These are phyloP conservation scores for Manis crassicaudata DNA, from an alignment of 2,797 vertebrate species.

Conservation along the genomic window DNA sequence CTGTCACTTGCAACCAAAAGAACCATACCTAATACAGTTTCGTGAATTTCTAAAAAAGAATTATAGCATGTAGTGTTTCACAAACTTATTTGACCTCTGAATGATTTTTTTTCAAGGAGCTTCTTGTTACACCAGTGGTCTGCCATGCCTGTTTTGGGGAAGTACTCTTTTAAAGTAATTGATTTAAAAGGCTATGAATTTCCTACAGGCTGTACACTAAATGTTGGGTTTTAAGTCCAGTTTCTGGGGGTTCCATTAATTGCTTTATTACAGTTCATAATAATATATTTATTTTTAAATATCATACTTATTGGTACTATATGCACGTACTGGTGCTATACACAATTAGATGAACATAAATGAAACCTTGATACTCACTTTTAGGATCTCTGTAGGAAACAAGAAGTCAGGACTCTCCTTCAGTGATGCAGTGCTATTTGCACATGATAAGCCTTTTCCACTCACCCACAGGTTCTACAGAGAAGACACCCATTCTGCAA, in stretches of 20 bases:
- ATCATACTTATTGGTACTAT: not conserved
- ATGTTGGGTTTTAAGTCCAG: slow-evolving; percentile 16
- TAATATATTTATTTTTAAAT: no score
- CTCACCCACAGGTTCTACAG: not conserved
- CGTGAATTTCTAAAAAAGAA: not conserved
- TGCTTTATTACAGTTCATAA: not conserved
- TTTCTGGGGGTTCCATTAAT: not conserved
- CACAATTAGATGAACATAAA: slow-evolving; percentile 31
- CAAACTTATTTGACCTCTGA: slow-evolving; percentile 4
- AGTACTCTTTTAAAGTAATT: slow-evolving; percentile 39
- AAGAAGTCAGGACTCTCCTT: not conserved
- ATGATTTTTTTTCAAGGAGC: not conserved
- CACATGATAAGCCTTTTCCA: not conserved
- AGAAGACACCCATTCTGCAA: not conserved
- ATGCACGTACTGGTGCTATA: not conserved
- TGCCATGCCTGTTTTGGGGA: not conserved
- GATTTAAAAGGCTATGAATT: not conserved
- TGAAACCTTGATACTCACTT: not conserved
- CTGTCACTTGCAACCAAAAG: not conserved
- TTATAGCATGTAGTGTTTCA: slow-evolving; percentile 9
- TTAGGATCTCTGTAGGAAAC: slow-evolving; percentile 5
- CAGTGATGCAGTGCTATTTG: not conserved
- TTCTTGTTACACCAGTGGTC: not conserved
- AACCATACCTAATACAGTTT: not conserved
- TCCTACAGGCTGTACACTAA: not conserved